Evolutionary conservation across 2,113 vertebrate species (phyloP), one percentile per base, ranked within the genome.

Genomic region (Scomber scombrus): DNA sequence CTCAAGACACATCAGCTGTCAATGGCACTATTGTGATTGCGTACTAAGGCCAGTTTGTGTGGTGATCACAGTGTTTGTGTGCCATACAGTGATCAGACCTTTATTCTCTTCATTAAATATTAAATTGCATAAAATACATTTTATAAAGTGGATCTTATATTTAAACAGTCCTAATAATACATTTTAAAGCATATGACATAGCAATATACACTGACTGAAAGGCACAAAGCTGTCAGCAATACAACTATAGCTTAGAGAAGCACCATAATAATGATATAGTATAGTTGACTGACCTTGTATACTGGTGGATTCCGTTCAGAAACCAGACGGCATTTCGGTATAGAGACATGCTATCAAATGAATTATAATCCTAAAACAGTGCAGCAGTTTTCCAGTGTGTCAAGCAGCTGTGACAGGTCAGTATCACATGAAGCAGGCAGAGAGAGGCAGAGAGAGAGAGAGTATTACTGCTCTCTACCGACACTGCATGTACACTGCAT

Each of bases 271-370:
- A 34, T 5, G 9, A 21, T 23, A 46, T 29, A 4, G 12, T 23
- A 31, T 18, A 72, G 51, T 19, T 11, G 62, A 92, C 92, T 93
- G 70, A 94, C 94, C 93, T 94, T 71, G 95, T 94, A 26, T 94
- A 95, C 19, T 93, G 91, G 21, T 91, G 89, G 67, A 95, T 93
- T 68, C 93, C 95, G 52, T 93, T 95, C 69, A 93, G 56, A 90
- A 95, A 95, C 93, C 94, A 95, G 63, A 94, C 64, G 31, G 89
- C 34, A 67, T 95, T 95, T 83, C 94, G 74, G 66, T 94, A 95
- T 34, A 93, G 52, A 81, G 94, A 95, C 94, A 95, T 95, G 69
- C 75, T 71, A 43, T 19, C 71, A 81, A 78, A n/a, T 70, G 45
- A 23, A 14, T 8, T 66, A 51, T 61, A 82, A 31, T 70, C 56